A percentile compares a stretch with the other conserved stretches of the same genome.
These are phyloP conservation scores for Bungarus multicinctus DNA, from an alignment of 2,113 vertebrate genomes.

Conservation along the genomic window DNA sequence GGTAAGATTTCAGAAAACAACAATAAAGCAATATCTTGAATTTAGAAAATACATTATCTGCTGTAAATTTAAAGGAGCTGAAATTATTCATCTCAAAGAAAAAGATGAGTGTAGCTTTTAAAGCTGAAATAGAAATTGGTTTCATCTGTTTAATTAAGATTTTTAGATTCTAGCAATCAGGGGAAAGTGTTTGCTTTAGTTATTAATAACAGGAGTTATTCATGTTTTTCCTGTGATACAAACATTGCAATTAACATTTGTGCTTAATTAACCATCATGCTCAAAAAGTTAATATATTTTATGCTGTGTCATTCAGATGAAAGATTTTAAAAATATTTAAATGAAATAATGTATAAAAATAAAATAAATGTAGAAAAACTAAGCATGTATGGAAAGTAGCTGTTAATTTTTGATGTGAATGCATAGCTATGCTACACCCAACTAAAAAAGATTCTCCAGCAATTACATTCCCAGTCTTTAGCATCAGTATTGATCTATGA, in stretches of 20 bases:
- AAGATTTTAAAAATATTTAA: background rate
- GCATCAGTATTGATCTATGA: background rate
- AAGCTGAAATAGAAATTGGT: background rate
- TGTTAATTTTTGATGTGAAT: background rate
- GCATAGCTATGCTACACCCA: background rate
- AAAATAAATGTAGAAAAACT: background rate
- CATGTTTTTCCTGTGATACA: background rate
- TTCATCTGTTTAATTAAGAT: background rate
- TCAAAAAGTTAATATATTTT: background rate
- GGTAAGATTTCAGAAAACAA: background rate
- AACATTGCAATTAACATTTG: background rate
- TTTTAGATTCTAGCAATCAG: background rate
- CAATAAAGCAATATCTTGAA: background rate
- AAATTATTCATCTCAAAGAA: background rate
- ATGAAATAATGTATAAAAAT: background rate
- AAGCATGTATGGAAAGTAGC: background rate
- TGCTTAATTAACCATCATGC: background rate
- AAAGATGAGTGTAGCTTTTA: background rate
- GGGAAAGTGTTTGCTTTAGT: background rate
- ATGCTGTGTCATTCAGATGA: background rate
- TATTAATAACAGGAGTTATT: background rate
- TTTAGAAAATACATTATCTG: background rate
- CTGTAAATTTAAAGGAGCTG: background rate
- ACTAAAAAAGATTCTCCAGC: background rate
- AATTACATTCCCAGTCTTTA: background rate